These are phyloP conservation scores for Chamaea fasciata DNA, from an alignment of 2,113 vertebrate genomes.

Conservation along the genomic window DNA sequence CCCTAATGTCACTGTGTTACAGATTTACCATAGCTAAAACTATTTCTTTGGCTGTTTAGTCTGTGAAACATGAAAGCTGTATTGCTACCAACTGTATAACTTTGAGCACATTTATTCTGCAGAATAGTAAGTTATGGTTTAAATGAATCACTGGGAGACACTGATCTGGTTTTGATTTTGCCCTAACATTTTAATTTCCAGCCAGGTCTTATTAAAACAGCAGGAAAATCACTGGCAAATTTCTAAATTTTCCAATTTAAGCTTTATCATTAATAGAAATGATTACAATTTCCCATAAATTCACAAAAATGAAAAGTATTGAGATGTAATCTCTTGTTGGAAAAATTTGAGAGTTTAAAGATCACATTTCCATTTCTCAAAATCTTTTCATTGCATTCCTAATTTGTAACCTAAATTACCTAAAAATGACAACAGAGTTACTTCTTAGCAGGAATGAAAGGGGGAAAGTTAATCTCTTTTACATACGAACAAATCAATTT, in stretches of 20 bases:
- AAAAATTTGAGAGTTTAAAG: neutral
- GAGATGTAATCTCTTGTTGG: neutral
- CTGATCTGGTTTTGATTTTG: neutral
- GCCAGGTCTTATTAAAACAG: neutral
- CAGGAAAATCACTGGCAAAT: neutral
- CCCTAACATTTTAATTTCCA: neutral
- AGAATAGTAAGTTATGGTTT: neutral
- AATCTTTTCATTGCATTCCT: neutral
- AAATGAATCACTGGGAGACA: neutral
- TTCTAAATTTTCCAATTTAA: neutral
- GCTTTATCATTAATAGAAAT: neutral
- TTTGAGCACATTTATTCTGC: neutral
- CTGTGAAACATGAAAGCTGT: neutral
- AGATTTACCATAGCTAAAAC: neutral
- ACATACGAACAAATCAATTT: neutral
- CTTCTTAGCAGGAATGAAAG: neutral
- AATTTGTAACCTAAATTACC: neutral
- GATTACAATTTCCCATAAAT: neutral
- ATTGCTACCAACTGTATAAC: neutral
- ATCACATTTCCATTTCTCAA: neutral
- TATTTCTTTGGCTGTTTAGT: neutral
- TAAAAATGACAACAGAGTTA: neutral
- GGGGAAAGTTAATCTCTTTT: neutral
- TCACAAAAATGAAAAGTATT: neutral
- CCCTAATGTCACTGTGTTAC: neutral